Evolutionary conservation across 2,797 vertebrate genomes (phyloP).

Genomic region (Catharus ustulatus): DNA sequence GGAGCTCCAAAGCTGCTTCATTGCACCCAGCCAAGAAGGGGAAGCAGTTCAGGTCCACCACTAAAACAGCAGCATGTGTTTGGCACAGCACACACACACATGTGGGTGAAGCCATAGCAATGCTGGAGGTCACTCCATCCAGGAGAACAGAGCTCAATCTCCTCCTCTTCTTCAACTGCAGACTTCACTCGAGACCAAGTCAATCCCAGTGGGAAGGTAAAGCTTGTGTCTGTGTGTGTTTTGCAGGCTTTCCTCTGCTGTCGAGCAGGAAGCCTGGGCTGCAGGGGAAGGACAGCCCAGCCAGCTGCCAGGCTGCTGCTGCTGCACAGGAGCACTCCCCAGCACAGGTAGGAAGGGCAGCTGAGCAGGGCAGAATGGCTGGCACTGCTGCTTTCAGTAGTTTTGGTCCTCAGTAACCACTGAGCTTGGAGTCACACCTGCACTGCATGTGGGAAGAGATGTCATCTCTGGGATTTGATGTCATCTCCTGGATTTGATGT

Average conservation of each 20-base stretch:
- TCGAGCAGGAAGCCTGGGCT: slow-evolving; percentile 22
- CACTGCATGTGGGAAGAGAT: background rate
- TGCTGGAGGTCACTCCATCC: background rate
- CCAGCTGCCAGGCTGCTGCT: background rate
- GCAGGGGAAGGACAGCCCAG: background rate
- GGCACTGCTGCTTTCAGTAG: background rate
- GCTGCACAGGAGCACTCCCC: background rate
- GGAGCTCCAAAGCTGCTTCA: background rate
- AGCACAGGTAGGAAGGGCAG: background rate
- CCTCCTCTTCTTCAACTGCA: background rate
- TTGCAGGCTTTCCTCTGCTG: slow-evolving; percentile 57
- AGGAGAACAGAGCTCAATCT: background rate
- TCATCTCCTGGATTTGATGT: background rate
- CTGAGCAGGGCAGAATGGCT: accelerated
- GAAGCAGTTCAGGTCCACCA: background rate
- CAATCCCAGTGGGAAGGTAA: background rate
- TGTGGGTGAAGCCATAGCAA: background rate
- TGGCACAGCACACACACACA: background rate
- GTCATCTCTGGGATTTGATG: no score
- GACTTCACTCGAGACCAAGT: background rate
- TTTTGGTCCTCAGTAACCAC: background rate
- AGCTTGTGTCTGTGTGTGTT: background rate
- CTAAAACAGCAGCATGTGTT: background rate
- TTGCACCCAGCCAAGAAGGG: background rate
- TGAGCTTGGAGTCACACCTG: background rate